Conservation (phyloP, 2,888 invertebrate species). For the Tiphia femorata region DNA sequence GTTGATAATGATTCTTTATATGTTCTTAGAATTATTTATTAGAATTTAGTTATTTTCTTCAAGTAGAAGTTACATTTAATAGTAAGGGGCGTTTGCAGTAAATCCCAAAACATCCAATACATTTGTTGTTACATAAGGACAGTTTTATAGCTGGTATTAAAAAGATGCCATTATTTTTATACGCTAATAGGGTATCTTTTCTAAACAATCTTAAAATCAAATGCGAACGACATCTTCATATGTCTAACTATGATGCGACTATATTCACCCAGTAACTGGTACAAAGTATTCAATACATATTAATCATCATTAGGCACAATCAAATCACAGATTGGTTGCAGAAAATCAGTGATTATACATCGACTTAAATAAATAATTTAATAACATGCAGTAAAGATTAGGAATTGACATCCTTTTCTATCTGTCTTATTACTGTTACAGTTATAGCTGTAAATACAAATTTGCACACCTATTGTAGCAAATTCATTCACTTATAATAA, state of each 20-base stretch:
- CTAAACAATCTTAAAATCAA: constrained; percentile 45
- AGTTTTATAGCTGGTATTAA: constrained; percentile 30
- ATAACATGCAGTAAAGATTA: neutral
- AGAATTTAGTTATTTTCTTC: constrained; percentile 50
- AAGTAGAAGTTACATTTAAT: constrained; percentile 54
- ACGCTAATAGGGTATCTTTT: constrained; percentile 11
- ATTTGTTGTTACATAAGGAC: constrained; percentile 31
- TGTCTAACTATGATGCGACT: constrained; percentile 64
- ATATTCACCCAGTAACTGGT: constrained; percentile 61
- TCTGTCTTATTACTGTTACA: too few species aligned
- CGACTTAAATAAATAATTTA: constrained; percentile 50
- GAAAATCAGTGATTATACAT: constrained; percentile 46
- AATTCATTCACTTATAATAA: too few species aligned
- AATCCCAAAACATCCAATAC: constrained; percentile 33
- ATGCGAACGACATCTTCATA: constrained; percentile 53
- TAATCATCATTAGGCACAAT: constrained; percentile 48
- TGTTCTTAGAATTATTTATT: constrained; percentile 53
- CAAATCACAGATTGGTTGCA: constrained; percentile 59
- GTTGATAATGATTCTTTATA: constrained; percentile 55
- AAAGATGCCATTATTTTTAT: constrained; percentile 23
- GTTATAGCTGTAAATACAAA: too few species aligned
- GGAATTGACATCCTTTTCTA: neutral
- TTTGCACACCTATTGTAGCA: too few species aligned
- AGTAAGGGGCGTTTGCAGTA: constrained; percentile 53
- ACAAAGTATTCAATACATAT: constrained; percentile 39